A percentile compares a stretch with the other conserved stretches of the same genome.
phyloP scores from a whole-genome alignment of 2,113 vertebrate genomes.

The Sebastes schlegelii region DNA sequence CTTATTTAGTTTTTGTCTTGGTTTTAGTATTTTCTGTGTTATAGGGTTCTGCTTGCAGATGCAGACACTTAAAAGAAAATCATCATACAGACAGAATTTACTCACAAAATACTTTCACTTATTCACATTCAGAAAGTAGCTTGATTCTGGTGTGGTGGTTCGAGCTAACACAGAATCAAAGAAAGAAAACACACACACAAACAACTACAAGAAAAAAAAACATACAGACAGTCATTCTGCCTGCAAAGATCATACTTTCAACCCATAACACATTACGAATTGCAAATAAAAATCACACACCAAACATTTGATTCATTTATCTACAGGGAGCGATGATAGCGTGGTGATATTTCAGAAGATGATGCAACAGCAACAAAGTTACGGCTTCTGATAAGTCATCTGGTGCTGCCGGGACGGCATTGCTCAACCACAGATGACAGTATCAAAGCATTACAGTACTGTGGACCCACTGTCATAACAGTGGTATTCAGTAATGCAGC shows the following conservation, averaged over 20 bases:
- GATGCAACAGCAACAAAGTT: constrained; percentile 26
- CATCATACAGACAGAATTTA: not conserved
- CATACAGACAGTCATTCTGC: not conserved
- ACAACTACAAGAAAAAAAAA: constrained; percentile 14
- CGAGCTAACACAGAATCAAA: not conserved
- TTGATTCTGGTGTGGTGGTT: constrained; percentile 2
- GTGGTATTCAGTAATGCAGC: constrained; percentile 1
- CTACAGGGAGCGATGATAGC: not conserved
- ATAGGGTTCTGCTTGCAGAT: not conserved
- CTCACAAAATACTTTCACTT: not conserved
- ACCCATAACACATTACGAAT: constrained; percentile 3
- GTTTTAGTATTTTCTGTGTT: not conserved
- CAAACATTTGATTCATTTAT: constrained; percentile 17
- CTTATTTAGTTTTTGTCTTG: not conserved
- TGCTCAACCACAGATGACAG: constrained; percentile 24
- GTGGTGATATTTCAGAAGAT: constrained; percentile 35
- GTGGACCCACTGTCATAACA: constrained; percentile 4
- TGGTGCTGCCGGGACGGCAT: not conserved
- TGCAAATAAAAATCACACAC: constrained; percentile 26
- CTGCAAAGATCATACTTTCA: constrained; percentile 1
- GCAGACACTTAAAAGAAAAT: constrained; percentile 7
- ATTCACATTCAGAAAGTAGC: not conserved
- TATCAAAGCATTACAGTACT: not conserved
- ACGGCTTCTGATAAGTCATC: constrained; percentile 30
- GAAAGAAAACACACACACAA: constrained; percentile 1